These are phyloP conservation scores for Tyria jacobaeae DNA, from an alignment of 2,888 invertebrate species.

Conservation along the genomic window DNA sequence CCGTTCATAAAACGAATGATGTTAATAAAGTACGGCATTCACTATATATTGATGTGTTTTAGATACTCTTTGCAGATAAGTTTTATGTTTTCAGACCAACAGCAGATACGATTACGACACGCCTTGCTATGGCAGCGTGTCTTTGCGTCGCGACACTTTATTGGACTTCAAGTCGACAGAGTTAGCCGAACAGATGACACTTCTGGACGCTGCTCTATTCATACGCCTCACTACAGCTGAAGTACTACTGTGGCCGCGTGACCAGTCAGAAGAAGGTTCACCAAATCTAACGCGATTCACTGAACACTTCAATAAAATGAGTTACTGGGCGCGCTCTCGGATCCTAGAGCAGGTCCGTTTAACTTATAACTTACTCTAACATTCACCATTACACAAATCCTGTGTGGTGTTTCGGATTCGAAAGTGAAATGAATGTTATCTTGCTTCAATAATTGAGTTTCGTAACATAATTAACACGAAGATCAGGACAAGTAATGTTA, in stretches of 20 bases:
- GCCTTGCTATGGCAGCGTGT: constrained; percentile 77
- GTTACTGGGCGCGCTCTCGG: constrained; percentile 98
- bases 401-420: no score
- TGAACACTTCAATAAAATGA: constrained; percentile 99
- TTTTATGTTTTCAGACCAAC: constrained; percentile 62
- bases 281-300: constrained; percentile 99
- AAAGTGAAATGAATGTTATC: no score
- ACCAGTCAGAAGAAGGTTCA: constrained; percentile 98
- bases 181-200: constrained; percentile 99
- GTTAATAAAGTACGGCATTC: no score
- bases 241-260: constrained; percentile 98
- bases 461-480: no score
- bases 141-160: constrained; percentile 87
- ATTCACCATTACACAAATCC: no score
- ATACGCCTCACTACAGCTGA: constrained; percentile 99
- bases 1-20: no score
- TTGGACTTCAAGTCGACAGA: constrained; percentile 97
- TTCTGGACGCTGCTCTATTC: constrained; percentile 97
- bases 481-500: no score
- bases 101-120: constrained; percentile 79
- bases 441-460: no score
- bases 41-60: no score
- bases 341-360: constrained; percentile 92
- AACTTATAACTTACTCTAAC: no score
- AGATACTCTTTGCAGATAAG: no score